These are phyloP conservation scores for Agrochola circellaris DNA, from an alignment of 2,888 invertebrate genomes.

Conservation along the genomic window DNA sequence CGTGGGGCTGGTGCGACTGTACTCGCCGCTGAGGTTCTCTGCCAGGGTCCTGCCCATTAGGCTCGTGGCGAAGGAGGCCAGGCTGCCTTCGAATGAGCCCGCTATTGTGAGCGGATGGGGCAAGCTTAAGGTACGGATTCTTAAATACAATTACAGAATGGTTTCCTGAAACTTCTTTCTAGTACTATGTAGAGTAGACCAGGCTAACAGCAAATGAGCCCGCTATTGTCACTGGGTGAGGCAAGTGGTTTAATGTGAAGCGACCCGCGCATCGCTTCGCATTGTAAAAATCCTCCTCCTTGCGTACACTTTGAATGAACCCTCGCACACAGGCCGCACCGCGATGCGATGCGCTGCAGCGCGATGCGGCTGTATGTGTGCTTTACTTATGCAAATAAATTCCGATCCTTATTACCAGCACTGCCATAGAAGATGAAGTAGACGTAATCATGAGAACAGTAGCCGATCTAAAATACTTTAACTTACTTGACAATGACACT, in stretches of 20 bases:
- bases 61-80: constrained; percentile 76
- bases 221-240: not conserved
- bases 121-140: constrained; percentile 75
- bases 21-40: constrained; percentile 82
- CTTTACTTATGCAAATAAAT: not conserved
- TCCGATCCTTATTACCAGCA: not conserved
- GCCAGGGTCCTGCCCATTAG: constrained; percentile 82
- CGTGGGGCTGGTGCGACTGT: constrained; percentile 85
- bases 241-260: not conserved
- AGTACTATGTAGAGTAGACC: not conserved
- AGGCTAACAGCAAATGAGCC: not conserved
- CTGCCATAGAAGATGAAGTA: not conserved
- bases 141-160: not conserved
- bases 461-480: not conserved
- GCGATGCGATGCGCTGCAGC: not conserved
- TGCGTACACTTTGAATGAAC: not conserved
- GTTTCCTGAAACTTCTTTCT: not conserved
- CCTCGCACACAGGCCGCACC: not conserved
- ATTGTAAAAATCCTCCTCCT: not conserved
- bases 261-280: too few relatives aligned
- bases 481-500: not conserved
- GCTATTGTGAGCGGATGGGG: constrained; percentile 89
- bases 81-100: constrained; percentile 76
- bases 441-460: not conserved
- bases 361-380: not conserved